These are phyloP conservation scores for Ophthalmolycus amberensis DNA, from an alignment of 2,113 vertebrate genomes.

Conservation along the genomic window DNA sequence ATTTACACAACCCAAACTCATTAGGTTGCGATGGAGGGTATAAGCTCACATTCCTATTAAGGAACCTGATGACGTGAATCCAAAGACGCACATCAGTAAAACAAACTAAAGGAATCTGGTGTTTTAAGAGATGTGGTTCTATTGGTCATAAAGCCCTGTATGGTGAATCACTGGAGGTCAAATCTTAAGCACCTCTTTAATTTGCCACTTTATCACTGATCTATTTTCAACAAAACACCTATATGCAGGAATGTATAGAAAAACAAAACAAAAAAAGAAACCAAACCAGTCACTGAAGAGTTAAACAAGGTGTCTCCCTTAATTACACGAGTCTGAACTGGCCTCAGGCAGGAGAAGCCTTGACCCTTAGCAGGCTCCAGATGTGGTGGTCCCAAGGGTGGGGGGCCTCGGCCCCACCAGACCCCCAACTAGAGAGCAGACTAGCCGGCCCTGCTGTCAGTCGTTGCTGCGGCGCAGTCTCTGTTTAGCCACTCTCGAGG, in stretches of 20 bases:
- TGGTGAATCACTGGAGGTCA: slow-evolving; percentile 5
- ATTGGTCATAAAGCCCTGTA: not conserved
- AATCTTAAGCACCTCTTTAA: slow-evolving; percentile 7
- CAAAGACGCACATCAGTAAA: not conserved
- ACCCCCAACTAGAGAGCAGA: slow-evolving; percentile 83
- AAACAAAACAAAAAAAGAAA: slow-evolving; percentile 35
- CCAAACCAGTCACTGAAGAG: slow-evolving; percentile 85
- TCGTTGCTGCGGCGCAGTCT: slow-evolving; percentile 66
- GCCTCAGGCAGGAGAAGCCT: slow-evolving; percentile 96
- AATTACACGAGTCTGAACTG: slow-evolving; percentile 93
- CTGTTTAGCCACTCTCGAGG: slow-evolving; percentile 72
- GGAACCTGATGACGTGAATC: not conserved
- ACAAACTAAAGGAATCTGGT: not conserved
- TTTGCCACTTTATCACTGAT: slow-evolving; percentile 17
- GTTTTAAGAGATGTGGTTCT: not conserved
- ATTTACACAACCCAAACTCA: not conserved
- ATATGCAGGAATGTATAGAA: slow-evolving; percentile 57
- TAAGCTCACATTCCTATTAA: not conserved
- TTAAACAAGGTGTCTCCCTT: slow-evolving; percentile 96
- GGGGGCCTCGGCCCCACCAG: slow-evolving; percentile 76
- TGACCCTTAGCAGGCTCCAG: slow-evolving; percentile 99
- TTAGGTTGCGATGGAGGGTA: not conserved
- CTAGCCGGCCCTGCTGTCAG: slow-evolving; percentile 80
- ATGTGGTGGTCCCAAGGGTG: slow-evolving; percentile 94
- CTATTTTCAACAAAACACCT: not conserved